phyloP scores from a whole-genome alignment of 2,888 invertebrate genomes.

The Scelioninae gen. 1 region DNA sequence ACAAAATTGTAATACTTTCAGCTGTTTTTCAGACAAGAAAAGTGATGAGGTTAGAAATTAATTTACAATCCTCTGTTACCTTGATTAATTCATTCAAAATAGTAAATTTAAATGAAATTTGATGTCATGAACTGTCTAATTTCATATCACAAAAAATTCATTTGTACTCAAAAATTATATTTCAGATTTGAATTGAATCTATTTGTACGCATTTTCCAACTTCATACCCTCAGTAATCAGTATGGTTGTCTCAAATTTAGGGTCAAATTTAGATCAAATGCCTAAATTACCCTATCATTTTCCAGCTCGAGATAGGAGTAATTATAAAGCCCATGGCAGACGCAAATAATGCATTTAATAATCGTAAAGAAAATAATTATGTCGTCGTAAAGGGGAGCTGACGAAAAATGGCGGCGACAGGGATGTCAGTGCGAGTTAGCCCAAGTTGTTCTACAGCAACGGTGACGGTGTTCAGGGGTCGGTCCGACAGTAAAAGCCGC shows the following conservation, averaged over 20 bases:
- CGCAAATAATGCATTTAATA: constrained; percentile 23
- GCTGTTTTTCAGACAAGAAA: constrained; percentile 1
- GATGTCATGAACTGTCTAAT: no score
- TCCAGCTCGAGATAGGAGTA: not conserved
- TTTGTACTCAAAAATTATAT: no score
- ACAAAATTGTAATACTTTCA: no score
- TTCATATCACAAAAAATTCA: no score
- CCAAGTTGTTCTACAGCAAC: constrained; percentile 7
- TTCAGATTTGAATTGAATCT: no score
- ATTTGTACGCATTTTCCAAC: no score
- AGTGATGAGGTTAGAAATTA: not conserved
- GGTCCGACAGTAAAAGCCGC: constrained; percentile 76
- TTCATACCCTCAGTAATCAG: no score
- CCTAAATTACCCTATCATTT: not conserved
- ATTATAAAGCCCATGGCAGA: not conserved
- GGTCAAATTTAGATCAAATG: not conserved
- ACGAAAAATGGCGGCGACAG: constrained; percentile 16
- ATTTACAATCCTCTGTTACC: no score
- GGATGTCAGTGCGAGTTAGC: constrained; percentile 27
- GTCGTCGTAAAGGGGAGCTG: constrained; percentile 10
- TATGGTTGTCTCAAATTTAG: no score
- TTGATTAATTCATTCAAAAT: no score
- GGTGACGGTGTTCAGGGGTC: constrained; percentile 39
- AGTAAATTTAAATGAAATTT: no score
- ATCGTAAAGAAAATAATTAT: constrained; percentile 27